Base-by-base conservation (phyloP, 2,797 vertebrate species). In the Tokudaia tokunoshimensis region DNA sequence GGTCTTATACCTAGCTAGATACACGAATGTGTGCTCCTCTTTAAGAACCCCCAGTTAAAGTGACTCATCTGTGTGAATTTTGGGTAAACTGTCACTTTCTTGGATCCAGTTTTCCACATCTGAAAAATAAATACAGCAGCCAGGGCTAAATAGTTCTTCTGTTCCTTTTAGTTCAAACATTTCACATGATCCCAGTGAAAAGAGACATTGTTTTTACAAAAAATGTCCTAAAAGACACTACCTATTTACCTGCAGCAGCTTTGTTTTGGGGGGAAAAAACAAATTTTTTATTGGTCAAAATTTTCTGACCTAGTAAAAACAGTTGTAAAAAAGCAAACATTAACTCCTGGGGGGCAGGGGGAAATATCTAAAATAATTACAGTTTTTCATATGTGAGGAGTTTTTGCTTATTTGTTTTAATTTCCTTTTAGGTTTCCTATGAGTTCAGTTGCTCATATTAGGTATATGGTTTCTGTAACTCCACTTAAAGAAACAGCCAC, bases 201-300 rank as follows among this genome's bases (percentile, higher is more conserved):
- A 47, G 52, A 94, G 24, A 59, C 41, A 81, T 29, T 95, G 22
- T 55, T 97, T 90, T 96, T 87, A 80, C 55, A 96, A 59, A 92
- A 61, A 94, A 88, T 70, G 37, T 37, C 95, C 24, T 88, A 86
- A 95, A 96, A 94, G 4, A 52, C 57, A 89, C 92, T 88, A 87
- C 9, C 93, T 92, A 92, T 26, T 15, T 72, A 93, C 50, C 34
- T 67, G 13, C 86, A 90, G 12, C 59, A 90, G 76, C 7, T 24
- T 85, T 70, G 34, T 37, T 82, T 34, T 72, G 50, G 12, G 50
- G 24, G 15, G n/a, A n/a, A n/a, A 50, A 89, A 31, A 74, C 31
- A 67, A n/a, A 4, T 34, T 2, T 2, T 82, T 91, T 89, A 72
- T 72, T 94, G 13, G 13, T 90, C 89, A 44, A 44, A 80, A 97